Evolutionary conservation across 2,888 invertebrate species (phyloP), one percentile per base, ranked within the genome.

Genomic region (Euzophera pinguis): DNA sequence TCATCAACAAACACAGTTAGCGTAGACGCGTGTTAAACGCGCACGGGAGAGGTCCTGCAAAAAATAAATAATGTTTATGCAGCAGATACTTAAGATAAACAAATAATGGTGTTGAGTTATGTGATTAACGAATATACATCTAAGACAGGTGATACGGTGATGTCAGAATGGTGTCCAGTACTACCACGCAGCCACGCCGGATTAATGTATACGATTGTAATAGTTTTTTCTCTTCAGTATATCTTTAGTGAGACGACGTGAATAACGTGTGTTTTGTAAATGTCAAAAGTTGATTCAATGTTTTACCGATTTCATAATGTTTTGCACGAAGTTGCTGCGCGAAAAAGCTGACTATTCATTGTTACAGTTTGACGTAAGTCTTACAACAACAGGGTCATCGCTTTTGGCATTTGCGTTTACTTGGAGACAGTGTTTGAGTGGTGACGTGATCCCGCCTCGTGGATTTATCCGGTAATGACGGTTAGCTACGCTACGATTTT

Each of bases 151-250:
- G 50, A 50, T 50, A 35, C 42, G 81, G 85, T 86, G 85, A 84
- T 84, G 84, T 84, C 84, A 82, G 85, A 81, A 72, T 84, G 81
- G 80, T 80, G 80, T 72, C 76, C 82, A 72, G 78, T 81, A 73
- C 70, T 76, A 27, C 43, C 51, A 51, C 51, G 51, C 78, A 72
- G 75, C 84, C 79, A 78, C 73, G 76, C 75, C 70, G 82, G 87
- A 81, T 73, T 79, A 78, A 86, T 88, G 86, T 81, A 84, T 73
- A 86, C 88, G 75, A 87, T 88, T 82, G 88, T 88, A 87, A 87
- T 84, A 70, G 73, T 78, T 83, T 75, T 81, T 73, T 64, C 65
- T 77, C 75, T 75, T 82, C 87, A 88, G 88, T 88, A 76, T 87
- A 85, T 83, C 81, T 81, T 83, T 83, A 84, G 85, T 84, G 78